Percentiles rank a stretch among this genome's conserved stretches.
Conservation (phyloP, 2,797 vertebrate genomes). For the Loriculus beryllinus region DNA sequence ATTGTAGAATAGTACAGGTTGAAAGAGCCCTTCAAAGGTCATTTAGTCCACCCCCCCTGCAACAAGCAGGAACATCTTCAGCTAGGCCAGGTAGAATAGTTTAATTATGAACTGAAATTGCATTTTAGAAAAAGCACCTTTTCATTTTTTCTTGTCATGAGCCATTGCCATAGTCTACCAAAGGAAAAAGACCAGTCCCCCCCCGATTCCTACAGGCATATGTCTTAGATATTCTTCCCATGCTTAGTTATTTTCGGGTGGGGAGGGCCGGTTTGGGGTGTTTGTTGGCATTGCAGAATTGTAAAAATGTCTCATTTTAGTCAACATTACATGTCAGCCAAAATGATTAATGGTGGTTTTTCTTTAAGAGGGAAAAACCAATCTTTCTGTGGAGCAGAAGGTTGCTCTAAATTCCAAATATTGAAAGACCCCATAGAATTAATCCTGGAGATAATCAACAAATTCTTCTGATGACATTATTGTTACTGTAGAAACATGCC, state of each 20-base stretch:
- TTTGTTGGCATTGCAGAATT: neutral
- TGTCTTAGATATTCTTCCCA: neutral
- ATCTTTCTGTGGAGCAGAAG: neutral
- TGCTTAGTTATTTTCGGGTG: neutral
- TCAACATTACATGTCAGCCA: neutral
- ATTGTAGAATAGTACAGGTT: neutral
- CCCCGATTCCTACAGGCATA: neutral
- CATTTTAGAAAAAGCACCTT: neutral
- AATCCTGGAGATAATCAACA: neutral
- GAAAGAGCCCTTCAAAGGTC: neutral
- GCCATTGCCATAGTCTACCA: rapidly evolving
- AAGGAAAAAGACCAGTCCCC: neutral
- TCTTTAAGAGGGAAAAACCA: neutral
- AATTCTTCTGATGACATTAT: neutral
- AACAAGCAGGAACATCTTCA: neutral
- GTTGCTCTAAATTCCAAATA: neutral
- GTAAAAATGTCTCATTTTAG: neutral
- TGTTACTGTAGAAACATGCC: constrained; percentile 33
- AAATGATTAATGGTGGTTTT: neutral
- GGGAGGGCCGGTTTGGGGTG: neutral
- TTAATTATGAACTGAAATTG: neutral
- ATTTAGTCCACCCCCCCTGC: neutral
- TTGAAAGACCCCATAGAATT: neutral
- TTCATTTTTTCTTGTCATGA: neutral
- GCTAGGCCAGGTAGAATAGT: neutral